Evolutionary conservation across 2,113 vertebrate species (phyloP).

Genomic region (Tragelaphus buxtoni): DNA sequence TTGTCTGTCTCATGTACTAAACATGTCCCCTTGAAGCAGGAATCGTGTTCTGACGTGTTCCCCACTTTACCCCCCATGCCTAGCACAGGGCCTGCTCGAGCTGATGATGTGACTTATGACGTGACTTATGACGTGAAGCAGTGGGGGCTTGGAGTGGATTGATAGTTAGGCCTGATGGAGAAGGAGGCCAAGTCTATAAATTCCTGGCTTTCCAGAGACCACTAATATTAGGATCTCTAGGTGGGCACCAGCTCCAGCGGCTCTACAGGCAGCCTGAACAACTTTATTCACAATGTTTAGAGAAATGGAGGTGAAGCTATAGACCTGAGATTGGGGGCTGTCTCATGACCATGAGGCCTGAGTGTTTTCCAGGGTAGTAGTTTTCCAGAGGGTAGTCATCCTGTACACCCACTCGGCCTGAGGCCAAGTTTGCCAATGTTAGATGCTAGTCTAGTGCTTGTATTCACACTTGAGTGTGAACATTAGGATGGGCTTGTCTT

Average conservation of each 20-base stretch:
- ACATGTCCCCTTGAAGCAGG: not conserved
- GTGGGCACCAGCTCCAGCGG: not conserved
- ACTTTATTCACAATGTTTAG: not conserved
- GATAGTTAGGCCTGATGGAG: not conserved
- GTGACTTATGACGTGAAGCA: not conserved
- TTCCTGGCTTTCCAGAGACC: not conserved
- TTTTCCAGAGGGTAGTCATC: not conserved
- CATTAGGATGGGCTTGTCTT: not conserved
- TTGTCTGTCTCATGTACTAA: not conserved
- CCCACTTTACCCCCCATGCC: not conserved
- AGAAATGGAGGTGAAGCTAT: not conserved
- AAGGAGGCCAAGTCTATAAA: not conserved
- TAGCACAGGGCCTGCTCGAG: not conserved
- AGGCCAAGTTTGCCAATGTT: not conserved
- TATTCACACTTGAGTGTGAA: not conserved
- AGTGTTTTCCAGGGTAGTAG: not conserved
- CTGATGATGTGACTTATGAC: not conserved
- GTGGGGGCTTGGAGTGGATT: not conserved
- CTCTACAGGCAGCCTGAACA: not conserved
- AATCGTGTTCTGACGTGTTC: not conserved
- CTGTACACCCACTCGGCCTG: not conserved
- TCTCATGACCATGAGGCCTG: not conserved
- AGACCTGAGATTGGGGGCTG: not conserved
- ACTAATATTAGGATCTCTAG: too few relatives aligned
- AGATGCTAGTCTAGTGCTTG: not conserved